phyloP scores from a whole-genome alignment of 2,888 invertebrate genomes.

The Creontiades dilutus region DNA sequence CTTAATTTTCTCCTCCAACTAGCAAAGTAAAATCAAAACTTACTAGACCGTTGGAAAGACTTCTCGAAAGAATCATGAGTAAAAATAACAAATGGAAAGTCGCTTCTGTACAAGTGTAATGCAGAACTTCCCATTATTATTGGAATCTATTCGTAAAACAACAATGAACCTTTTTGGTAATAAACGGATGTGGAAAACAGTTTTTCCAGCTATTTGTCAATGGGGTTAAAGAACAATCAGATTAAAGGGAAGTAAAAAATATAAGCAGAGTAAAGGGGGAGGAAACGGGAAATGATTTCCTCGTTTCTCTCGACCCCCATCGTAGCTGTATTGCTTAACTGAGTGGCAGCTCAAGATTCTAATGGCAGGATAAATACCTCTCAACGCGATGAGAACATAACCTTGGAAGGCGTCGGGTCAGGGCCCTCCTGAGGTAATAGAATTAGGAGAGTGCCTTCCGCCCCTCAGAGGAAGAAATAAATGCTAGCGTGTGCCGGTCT shows the following conservation, averaged over 20 bases:
- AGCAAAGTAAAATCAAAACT: too few species aligned
- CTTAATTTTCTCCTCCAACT: too few species aligned
- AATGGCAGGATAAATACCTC: slow-evolving; percentile 61
- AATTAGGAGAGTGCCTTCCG: slow-evolving; percentile 41
- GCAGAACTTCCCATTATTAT: too few species aligned
- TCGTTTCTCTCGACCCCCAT: slow-evolving; percentile 27
- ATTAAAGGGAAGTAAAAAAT: slow-evolving; percentile 8
- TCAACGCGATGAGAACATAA: slow-evolving; percentile 55
- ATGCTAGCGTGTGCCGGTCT: slow-evolving; percentile 42
- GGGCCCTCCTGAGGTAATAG: slow-evolving; percentile 53
- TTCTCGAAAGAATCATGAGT: too few species aligned
- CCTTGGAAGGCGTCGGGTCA: slow-evolving; percentile 24
- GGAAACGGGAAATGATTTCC: slow-evolving; percentile 48
- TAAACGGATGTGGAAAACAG: not conserved
- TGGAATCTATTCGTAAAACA: too few species aligned
- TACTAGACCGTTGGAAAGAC: too few species aligned
- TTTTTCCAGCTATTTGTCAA: not conserved
- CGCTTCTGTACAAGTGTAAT: too few species aligned
- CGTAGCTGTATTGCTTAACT: slow-evolving; percentile 33
- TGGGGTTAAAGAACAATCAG: slow-evolving; percentile 16
- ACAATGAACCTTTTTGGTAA: not conserved
- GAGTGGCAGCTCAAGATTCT: slow-evolving; percentile 51
- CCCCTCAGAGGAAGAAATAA: slow-evolving; percentile 9
- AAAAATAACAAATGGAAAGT: too few species aligned
- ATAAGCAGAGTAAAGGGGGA: not conserved